Percentiles rank a stretch among this genome's conserved stretches.
phyloP scores from a whole-genome alignment of 1,140 invertebrate species.

The Drosophila kanapiae region DNA sequence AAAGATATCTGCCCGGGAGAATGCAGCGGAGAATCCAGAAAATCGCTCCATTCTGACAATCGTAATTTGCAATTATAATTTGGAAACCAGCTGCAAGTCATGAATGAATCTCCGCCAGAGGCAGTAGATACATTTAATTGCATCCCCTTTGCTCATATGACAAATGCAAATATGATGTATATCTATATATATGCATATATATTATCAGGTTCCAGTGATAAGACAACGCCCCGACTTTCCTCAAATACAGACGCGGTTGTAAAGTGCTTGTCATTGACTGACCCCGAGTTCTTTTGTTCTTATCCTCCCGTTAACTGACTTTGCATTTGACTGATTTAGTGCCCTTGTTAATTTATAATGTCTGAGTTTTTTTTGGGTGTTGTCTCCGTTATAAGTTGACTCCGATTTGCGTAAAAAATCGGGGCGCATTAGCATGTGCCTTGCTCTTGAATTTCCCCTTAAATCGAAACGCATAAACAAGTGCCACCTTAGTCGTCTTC shows the following conservation, averaged over 20 bases:
- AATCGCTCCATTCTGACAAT: conserved; percentile 15
- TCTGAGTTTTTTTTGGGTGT: conserved; percentile 8
- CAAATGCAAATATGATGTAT: conserved; percentile 29
- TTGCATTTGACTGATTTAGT: conserved; percentile 41
- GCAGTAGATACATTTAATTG: conserved; percentile 29
- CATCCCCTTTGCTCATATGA: conserved; percentile 24
- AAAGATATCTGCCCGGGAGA: conserved; percentile 8
- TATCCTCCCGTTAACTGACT: conserved; percentile 2
- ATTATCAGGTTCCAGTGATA: conserved; percentile 26
- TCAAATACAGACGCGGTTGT: conserved; percentile 32
- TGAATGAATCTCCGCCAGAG: conserved; percentile 17
- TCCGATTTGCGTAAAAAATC: conserved; percentile 40
- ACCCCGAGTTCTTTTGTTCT: conserved; percentile 17
- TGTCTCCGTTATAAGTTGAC: conserved; percentile 3
- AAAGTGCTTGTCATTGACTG: conserved; percentile 25
- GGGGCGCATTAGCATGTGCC: conserved; percentile 23
- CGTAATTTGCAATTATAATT: conserved; percentile 34
- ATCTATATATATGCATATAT: not conserved
- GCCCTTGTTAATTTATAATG: conserved; percentile 29
- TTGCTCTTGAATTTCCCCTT: conserved; percentile 5
- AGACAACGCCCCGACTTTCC: conserved; percentile 25
- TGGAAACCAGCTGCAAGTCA: not conserved
- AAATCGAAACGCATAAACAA: not conserved
- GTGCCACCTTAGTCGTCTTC: not conserved
- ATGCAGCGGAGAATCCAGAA: conserved; percentile 1